Conservation (phyloP, 2,888 invertebrate species). For the Ornithoptera alexandrae region DNA sequence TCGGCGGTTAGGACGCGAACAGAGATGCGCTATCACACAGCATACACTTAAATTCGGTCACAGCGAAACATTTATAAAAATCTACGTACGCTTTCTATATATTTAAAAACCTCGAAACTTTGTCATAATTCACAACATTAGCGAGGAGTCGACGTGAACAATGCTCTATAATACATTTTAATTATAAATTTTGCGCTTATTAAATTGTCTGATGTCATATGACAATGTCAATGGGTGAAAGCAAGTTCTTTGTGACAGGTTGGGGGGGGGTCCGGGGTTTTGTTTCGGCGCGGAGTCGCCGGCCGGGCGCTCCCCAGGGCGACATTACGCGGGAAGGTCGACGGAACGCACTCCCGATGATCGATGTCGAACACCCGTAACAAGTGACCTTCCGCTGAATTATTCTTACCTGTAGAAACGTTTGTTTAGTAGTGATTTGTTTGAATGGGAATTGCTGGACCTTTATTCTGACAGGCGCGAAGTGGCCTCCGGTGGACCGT, state of each 20-base stretch:
- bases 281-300: constrained; percentile 60
- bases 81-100: constrained; percentile 57
- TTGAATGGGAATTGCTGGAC: constrained; percentile 65
- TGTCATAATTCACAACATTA: constrained; percentile 73
- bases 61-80: constrained; percentile 68
- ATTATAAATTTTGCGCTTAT: constrained; percentile 64
- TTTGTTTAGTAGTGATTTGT: constrained; percentile 78
- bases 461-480: constrained; percentile 51
- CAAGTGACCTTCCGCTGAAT: constrained; percentile 78
- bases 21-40: constrained; percentile 71
- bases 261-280: constrained; percentile 56
- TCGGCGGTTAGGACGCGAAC: constrained; percentile 75
- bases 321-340: constrained; percentile 73
- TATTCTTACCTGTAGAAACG: constrained; percentile 76
- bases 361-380: constrained; percentile 77
- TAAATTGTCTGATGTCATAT: constrained; percentile 62
- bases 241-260: constrained; percentile 64
- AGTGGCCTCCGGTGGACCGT: constrained; percentile 41
- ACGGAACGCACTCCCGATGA: constrained; percentile 75
- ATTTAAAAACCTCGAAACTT: constrained; percentile 70
- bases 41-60: constrained; percentile 60
- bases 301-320: constrained; percentile 65
- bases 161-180: constrained; percentile 52
- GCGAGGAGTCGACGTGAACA: constrained; percentile 55
- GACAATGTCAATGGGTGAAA: constrained; percentile 38